phyloP scores from a whole-genome alignment of 2,113 vertebrate species.

The Grantiella picta region DNA sequence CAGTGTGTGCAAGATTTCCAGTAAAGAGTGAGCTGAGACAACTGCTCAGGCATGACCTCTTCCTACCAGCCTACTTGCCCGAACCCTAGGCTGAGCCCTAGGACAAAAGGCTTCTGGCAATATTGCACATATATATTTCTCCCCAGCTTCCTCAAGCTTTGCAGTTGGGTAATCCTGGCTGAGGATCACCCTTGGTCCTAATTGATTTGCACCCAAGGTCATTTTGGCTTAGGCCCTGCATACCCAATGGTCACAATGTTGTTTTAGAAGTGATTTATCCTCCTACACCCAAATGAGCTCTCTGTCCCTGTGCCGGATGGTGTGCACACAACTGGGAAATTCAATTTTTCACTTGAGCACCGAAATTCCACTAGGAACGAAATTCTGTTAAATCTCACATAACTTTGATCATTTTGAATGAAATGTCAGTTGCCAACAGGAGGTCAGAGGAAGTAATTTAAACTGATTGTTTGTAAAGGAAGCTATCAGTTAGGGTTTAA shows the following conservation, averaged over 20 bases:
- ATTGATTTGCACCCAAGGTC: conserved; percentile 28
- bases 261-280: conserved; percentile 28
- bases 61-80: neutral
- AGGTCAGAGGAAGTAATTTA: conserved; percentile 38
- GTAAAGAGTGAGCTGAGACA: neutral
- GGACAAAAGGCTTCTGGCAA: neutral
- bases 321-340: rapidly evolving
- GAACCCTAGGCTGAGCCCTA: neutral
- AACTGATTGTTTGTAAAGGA: conserved; percentile 17
- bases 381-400: neutral
- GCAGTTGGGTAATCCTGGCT: neutral
- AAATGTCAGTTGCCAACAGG: neutral
- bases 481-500: conserved; percentile 35
- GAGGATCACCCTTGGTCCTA: neutral
- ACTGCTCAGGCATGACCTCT: neutral
- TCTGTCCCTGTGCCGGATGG: neutral
- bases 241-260: neutral
- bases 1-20: neutral
- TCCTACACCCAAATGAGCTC: neutral
- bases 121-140: neutral
- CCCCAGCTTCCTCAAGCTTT: neutral
- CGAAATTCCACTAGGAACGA: rapidly evolving
- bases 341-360: neutral
- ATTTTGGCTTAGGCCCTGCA: neutral
- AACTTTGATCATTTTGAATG: neutral